These are phyloP conservation scores for Chloebia gouldiae DNA, from an alignment of 2,113 vertebrate species.

Conservation along the genomic window DNA sequence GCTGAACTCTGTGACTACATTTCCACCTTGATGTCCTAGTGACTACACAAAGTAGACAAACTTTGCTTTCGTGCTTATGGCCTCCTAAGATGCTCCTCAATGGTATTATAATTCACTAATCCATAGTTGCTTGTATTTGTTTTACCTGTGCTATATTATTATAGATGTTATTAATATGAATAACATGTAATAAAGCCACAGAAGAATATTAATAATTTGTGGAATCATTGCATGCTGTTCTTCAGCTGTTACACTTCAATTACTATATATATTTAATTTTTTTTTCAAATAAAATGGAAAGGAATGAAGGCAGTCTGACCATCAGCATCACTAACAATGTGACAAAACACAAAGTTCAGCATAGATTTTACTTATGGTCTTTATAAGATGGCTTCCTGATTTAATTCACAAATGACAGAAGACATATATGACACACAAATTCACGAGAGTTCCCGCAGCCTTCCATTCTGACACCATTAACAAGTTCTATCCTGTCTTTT, in stretches of 20 bases:
- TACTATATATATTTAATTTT: background rate
- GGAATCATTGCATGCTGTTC: background rate
- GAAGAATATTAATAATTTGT: background rate
- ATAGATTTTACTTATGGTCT: background rate
- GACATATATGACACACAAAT: background rate
- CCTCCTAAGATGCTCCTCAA: background rate
- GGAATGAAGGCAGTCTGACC: background rate
- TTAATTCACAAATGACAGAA: background rate
- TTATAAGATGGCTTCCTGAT: background rate
- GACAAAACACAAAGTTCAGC: background rate
- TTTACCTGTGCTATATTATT: background rate
- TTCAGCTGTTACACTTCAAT: background rate
- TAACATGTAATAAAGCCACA: background rate
- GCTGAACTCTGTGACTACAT: background rate
- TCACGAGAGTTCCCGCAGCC: background rate
- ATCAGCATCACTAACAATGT: background rate
- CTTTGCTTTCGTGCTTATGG: background rate
- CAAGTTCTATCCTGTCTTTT: background rate
- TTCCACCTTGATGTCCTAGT: background rate
- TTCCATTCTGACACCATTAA: background rate
- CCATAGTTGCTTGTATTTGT: background rate
- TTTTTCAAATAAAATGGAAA: background rate
- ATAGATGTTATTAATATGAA: background rate
- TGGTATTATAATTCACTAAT: background rate
- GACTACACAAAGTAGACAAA: background rate